Conservation (phyloP, 1,140 invertebrate genomes). For the Sycophila sp. region DNA sequence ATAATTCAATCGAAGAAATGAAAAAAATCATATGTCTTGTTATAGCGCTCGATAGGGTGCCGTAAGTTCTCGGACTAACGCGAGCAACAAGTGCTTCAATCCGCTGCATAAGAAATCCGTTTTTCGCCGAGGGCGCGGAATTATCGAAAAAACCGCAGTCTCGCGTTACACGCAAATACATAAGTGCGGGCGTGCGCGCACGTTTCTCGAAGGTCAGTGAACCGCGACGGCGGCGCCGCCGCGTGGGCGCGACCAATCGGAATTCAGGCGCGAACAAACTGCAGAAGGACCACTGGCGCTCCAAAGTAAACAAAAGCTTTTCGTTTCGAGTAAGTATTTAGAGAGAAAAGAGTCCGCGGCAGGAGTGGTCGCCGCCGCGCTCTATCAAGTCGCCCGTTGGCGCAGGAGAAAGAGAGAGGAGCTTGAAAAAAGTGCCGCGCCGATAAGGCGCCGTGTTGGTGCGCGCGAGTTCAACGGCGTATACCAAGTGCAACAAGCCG, state of each 20-base stretch:
- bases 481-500: constrained; percentile 11
- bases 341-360: constrained; percentile 19
- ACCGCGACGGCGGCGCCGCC: constrained; percentile 16
- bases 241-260: constrained; percentile 38
- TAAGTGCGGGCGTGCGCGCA: constrained; percentile 57
- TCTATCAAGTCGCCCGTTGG: constrained; percentile 35
- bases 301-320: constrained; percentile 30
- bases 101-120: too few relatives aligned
- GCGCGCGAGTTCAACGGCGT: too few relatives aligned
- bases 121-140: too few relatives aligned
- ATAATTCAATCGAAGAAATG: too few relatives aligned
- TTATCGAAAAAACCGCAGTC: too few relatives aligned
- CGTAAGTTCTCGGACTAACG: too few relatives aligned
- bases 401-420: background rate
- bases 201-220: constrained; percentile 64
- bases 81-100: too few relatives aligned
- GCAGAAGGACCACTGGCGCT: background rate
- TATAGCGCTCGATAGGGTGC: background rate
- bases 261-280: constrained; percentile 17
- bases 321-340: too few relatives aligned
- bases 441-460: constrained; percentile 35
- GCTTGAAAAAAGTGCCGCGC: constrained; percentile 25
- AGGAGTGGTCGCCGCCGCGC: constrained; percentile 29
- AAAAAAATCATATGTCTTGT: too few relatives aligned
- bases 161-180: background rate